Evolutionary conservation across 2,113 vertebrate genomes (phyloP).

Genomic region (Tapirus terrestris): DNA sequence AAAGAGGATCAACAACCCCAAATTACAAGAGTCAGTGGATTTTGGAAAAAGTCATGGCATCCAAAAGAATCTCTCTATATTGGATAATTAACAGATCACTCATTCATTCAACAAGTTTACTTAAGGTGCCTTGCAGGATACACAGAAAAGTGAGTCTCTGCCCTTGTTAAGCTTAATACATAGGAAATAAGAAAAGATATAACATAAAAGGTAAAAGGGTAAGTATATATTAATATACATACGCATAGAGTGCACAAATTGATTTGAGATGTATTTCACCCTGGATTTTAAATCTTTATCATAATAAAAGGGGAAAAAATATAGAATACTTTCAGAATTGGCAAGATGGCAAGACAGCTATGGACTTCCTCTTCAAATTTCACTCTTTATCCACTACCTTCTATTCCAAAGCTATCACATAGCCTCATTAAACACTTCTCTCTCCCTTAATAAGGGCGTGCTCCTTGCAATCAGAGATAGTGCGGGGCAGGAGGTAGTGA

Average conservation of each 20-base stretch:
- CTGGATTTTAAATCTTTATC: slow-evolving; percentile 27
- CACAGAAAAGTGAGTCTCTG: background rate
- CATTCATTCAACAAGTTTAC: slow-evolving; percentile 10
- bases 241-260: background rate
- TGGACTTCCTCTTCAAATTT: background rate
- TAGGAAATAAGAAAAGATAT: background rate
- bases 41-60: background rate
- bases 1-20: background rate
- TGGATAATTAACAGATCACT: background rate
- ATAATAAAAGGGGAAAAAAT: background rate
- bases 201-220: background rate
- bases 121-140: background rate
- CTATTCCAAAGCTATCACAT: background rate
- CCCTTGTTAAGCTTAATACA: background rate
- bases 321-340: slow-evolving; percentile 2
- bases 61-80: background rate
- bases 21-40: slow-evolving; percentile 13
- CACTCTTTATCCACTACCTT: background rate
- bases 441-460: background rate
- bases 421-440: background rate
- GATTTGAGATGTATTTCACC: background rate
- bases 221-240: background rate
- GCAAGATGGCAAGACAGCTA: background rate
- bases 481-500: background rate
- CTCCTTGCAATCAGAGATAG: background rate